Evolutionary conservation across 1,140 invertebrate species (phyloP), one percentile per base, ranked within the genome.

Genomic region (Sinella curviseta): DNA sequence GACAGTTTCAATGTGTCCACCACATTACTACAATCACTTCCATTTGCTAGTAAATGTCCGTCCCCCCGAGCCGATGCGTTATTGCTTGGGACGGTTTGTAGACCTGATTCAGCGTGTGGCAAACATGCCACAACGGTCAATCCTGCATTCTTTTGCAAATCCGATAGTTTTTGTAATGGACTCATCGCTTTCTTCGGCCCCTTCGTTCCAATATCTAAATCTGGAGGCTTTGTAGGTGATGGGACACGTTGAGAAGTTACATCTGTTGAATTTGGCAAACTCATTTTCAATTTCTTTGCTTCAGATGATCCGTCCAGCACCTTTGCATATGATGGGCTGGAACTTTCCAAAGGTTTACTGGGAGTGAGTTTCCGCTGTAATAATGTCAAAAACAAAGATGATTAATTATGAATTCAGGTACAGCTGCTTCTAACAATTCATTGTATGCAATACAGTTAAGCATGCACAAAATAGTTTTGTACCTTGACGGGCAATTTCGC

Each of bases 231-330:
- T 33, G 65, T 8, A 31, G 65, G 26, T 3, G 65, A 70, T 3
- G 65, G 65, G 26, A 70, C 8, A 4, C 65, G 65, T 24, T 70
- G 8, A 12, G 65, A 70, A 1, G 65, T 70, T 70, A 70, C n/a
- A 24, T 70, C 65, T 30, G 65, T 70, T 4, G 65, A 70, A 33
- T 12, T 70, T 30, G 65, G 65, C 31, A 70, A 33, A 70, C 65
- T 70, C 65, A 70, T 8, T 70, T 70, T 70, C 12, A 70, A 8
- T 33, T 70, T 70, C 31, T 70, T 70, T 31, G 65, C 57, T 60
- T 17, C 57, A 4, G 57, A 60, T 3, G 14, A 3, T 60, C 12
- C 8, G 12, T 60, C 57, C 8, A 17, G 57, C 57, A 17, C 57
- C 12, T 26, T 26, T 26, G 57, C 24, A n/a, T 26, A 26, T 60